A percentile compares a stretch with the other conserved stretches of the same genome.
Conservation (phyloP, 2,797 vertebrate genomes). For the Cheirogaleus major region DNA sequence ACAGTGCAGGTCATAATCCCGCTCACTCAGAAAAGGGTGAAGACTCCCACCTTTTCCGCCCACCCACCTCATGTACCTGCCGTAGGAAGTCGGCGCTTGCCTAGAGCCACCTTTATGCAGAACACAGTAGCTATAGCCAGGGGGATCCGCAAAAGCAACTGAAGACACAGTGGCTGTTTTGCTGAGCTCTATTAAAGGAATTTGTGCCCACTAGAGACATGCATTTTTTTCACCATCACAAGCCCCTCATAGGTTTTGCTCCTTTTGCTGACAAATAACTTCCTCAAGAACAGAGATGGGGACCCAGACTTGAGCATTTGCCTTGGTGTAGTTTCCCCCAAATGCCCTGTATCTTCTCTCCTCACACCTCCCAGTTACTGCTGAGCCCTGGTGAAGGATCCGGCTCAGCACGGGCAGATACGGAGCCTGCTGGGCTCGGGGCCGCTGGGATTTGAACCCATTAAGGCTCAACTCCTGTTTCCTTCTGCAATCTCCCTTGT, state of each 20-base stretch:
- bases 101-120: neutral
- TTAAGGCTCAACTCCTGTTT: slow-evolving; percentile 14
- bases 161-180: neutral
- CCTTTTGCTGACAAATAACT: neutral
- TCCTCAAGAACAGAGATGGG: neutral
- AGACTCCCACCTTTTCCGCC: neutral
- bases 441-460: slow-evolving; percentile 21
- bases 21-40: neutral
- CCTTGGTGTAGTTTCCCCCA: neutral
- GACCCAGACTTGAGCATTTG: neutral
- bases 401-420: neutral
- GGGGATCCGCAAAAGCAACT: neutral
- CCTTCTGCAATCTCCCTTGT: slow-evolving; percentile 16
- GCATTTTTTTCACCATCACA: neutral
- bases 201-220: neutral
- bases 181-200: neutral
- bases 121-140: too few relatives aligned
- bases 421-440: neutral
- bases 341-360: neutral
- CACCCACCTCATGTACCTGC: neutral
- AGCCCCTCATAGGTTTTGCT: neutral
- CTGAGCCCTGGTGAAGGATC: neutral
- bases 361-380: neutral
- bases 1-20: neutral
- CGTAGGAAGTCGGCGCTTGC: neutral